Conservation (phyloP, 2,113 vertebrate genomes). For the Leptocoma aspasia region DNA sequence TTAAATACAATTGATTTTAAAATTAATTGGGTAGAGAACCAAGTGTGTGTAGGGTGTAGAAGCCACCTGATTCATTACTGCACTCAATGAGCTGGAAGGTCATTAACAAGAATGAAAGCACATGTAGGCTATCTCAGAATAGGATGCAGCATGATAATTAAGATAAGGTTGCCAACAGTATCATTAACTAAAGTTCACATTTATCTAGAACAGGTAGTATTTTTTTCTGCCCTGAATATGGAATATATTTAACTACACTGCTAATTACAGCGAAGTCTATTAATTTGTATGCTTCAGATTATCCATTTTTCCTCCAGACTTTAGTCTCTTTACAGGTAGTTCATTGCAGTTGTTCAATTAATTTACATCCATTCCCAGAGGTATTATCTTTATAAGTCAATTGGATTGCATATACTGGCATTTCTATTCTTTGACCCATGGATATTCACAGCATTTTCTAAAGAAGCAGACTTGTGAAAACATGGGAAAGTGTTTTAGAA, state of each 20-base stretch:
- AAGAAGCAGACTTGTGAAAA: background rate
- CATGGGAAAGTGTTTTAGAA: background rate
- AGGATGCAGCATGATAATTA: background rate
- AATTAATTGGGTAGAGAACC: background rate
- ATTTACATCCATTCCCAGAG: background rate
- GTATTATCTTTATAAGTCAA: background rate
- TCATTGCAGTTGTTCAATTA: background rate
- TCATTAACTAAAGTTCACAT: slow-evolving; percentile 29
- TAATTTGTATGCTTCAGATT: background rate
- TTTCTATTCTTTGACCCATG: background rate
- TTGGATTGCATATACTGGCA: background rate
- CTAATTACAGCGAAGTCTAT: background rate
- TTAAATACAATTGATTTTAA: background rate
- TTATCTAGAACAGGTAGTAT: background rate
- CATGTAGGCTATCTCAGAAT: background rate
- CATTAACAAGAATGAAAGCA: slow-evolving; percentile 4
- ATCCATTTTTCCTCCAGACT: background rate
- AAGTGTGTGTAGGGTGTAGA: background rate
- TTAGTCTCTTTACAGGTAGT: background rate
- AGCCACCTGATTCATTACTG: background rate
- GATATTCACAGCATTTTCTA: background rate
- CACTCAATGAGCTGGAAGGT: slow-evolving; percentile 2
- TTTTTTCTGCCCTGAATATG: background rate
- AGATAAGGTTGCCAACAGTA: background rate
- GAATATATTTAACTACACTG: background rate